phyloP scores from a whole-genome alignment of 2,113 vertebrate species.

The Eudyptes chrysolophus region DNA sequence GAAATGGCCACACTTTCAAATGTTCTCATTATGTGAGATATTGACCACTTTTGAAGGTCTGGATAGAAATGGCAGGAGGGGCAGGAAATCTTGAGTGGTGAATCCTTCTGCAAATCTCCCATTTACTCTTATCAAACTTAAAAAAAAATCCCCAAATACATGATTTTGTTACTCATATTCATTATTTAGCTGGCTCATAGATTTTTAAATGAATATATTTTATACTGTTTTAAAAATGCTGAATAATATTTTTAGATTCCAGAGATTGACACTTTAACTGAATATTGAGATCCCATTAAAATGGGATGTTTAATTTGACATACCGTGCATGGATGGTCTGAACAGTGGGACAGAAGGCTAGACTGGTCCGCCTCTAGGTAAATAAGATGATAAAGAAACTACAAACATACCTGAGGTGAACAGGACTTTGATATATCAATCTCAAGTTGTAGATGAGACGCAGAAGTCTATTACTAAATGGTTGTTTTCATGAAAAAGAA shows the following conservation, averaged over 20 bases:
- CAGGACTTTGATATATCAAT: background rate
- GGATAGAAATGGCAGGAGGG: background rate
- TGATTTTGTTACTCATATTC: background rate
- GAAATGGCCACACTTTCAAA: background rate
- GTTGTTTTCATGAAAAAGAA: background rate
- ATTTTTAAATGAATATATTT: background rate
- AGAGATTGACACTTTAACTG: background rate
- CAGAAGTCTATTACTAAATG: background rate
- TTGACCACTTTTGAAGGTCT: background rate
- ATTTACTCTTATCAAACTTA: background rate
- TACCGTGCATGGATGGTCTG: background rate
- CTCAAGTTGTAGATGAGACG: background rate
- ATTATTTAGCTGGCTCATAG: background rate
- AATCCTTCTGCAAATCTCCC: background rate
- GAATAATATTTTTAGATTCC: background rate
- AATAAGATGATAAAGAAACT: background rate
- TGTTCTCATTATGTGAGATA: background rate
- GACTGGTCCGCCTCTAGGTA: background rate
- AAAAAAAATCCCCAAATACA: background rate
- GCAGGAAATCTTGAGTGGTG: background rate
- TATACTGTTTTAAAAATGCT: background rate
- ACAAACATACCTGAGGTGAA: background rate
- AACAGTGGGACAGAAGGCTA: background rate
- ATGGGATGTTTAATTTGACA: background rate
- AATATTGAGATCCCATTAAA: background rate